Evolutionary conservation across 92 coral and sea anemone species (phyloP).

Genomic region (Siderastrea radians): DNA sequence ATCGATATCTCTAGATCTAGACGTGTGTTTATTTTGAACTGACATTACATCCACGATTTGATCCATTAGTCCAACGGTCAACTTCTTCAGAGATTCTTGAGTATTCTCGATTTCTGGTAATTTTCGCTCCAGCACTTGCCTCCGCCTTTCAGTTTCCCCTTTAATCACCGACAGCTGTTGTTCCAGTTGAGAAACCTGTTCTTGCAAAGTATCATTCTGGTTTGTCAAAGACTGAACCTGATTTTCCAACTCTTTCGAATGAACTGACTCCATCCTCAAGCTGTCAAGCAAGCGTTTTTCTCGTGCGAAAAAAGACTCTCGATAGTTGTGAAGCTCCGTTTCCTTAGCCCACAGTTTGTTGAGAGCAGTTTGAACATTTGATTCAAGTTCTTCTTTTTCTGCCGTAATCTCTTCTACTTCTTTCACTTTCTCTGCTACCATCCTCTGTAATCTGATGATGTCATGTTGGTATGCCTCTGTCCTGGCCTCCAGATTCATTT

Average conservation of each 20-base stretch:
- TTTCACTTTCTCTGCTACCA: constrained; percentile 29
- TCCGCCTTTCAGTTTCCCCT: neutral
- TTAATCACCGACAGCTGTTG: constrained; percentile 7
- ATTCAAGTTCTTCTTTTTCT: constrained; percentile 37
- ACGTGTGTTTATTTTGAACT: neutral
- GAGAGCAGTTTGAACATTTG: constrained; percentile 25
- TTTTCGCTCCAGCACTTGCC: constrained; percentile 1
- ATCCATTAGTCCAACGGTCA: constrained; percentile 13
- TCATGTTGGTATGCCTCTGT: neutral
- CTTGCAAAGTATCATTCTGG: constrained; percentile 20
- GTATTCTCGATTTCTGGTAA: constrained; percentile 19
- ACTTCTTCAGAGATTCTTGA: neutral
- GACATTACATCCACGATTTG: constrained; percentile 16
- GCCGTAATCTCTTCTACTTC: constrained; percentile 24
- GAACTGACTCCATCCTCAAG: constrained; percentile 24
- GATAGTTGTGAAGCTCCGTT: constrained; percentile 25
- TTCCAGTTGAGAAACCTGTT: constrained; percentile 27
- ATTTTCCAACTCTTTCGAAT: constrained; percentile 27
- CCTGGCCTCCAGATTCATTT: neutral
- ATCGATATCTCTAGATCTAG: neutral
- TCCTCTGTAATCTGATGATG: neutral
- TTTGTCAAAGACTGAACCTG: constrained; percentile 15
- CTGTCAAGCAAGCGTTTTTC: constrained; percentile 27
- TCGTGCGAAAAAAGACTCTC: constrained; percentile 2
- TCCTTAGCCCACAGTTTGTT: constrained; percentile 45